Evolutionary conservation across 2,888 invertebrate genomes (phyloP).

Genomic region (Bhutanitis thaidina): DNA sequence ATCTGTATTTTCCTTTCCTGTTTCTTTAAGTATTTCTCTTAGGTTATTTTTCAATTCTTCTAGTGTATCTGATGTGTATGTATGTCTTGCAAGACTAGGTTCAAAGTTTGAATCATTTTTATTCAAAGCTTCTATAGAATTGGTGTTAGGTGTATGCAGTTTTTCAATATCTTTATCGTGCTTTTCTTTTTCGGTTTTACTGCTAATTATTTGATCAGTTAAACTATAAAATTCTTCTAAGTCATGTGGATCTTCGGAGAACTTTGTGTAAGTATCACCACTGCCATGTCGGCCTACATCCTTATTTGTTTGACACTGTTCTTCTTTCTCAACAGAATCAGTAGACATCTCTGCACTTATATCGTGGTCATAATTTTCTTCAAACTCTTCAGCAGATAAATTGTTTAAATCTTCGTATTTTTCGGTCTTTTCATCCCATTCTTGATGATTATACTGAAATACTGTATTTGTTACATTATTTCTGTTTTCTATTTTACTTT

Average conservation of each 20-base stretch:
- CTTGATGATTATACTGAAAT: neutral
- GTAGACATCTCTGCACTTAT: slow-evolving; percentile 46
- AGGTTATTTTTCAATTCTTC: slow-evolving; percentile 58
- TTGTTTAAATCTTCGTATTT: slow-evolving; percentile 34
- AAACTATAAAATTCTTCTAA: slow-evolving; percentile 67
- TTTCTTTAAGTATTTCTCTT: slow-evolving; percentile 47
- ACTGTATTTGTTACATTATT: neutral
- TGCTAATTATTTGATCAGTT: slow-evolving; percentile 60
- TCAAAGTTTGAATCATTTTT: slow-evolving; percentile 24
- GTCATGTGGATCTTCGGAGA: slow-evolving; percentile 60
- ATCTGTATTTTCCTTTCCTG: slow-evolving; percentile 29
- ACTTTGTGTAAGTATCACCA: slow-evolving; percentile 71
- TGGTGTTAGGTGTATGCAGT: slow-evolving; percentile 63
- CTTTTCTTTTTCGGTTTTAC: slow-evolving; percentile 34
- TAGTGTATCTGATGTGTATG: slow-evolving; percentile 52
- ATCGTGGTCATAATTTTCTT: slow-evolving; percentile 52
- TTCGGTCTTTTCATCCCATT: slow-evolving; percentile 20
- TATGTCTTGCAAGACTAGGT: slow-evolving; percentile 27
- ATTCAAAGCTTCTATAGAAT: slow-evolving; percentile 58
- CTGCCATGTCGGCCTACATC: slow-evolving; percentile 56
- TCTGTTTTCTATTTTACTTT: neutral
- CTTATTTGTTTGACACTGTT: slow-evolving; percentile 33
- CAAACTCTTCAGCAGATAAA: slow-evolving; percentile 48
- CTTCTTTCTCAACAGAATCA: slow-evolving; percentile 42
- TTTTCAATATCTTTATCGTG: slow-evolving; percentile 40